Percentiles rank a stretch among this genome's conserved stretches.
phyloP scores from a whole-genome alignment of 2,113 vertebrate genomes.

The Collichthys lucidus region DNA sequence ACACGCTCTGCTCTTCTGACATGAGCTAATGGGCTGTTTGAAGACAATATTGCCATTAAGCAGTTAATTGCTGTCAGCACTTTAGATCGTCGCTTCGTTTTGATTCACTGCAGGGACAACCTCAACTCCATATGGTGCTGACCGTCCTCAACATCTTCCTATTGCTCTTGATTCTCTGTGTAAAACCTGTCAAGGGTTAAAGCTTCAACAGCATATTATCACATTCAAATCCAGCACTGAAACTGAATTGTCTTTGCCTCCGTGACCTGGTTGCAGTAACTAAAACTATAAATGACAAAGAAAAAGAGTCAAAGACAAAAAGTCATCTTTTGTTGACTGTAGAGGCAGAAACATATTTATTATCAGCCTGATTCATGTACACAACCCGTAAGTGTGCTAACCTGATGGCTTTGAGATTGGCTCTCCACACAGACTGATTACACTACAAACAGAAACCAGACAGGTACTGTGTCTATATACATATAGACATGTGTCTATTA shows the following conservation, averaged over 20 bases:
- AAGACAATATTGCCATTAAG: slow-evolving; percentile 63
- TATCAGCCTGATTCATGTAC: not conserved
- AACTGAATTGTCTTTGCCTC: not conserved
- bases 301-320: not conserved
- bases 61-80: slow-evolving; percentile 56
- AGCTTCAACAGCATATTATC: not conserved
- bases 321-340: not conserved
- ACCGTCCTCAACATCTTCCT: not conserved
- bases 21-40: slow-evolving; percentile 53
- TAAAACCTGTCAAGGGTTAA: not conserved
- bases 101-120: not conserved
- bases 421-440: too few relatives aligned
- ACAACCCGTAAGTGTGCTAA: not conserved
- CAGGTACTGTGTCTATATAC: too few relatives aligned
- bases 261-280: not conserved
- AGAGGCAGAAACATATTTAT: not conserved
- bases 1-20: not conserved
- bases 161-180: not conserved
- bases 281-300: not conserved
- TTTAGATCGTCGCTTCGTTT: not conserved
- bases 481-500: too few relatives aligned
- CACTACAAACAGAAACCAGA: too few relatives aligned
- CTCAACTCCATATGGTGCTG: not conserved
- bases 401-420: too few relatives aligned
- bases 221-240: not conserved